Conservation (phyloP, 2,797 vertebrate species). For the Cygnus olor region DNA sequence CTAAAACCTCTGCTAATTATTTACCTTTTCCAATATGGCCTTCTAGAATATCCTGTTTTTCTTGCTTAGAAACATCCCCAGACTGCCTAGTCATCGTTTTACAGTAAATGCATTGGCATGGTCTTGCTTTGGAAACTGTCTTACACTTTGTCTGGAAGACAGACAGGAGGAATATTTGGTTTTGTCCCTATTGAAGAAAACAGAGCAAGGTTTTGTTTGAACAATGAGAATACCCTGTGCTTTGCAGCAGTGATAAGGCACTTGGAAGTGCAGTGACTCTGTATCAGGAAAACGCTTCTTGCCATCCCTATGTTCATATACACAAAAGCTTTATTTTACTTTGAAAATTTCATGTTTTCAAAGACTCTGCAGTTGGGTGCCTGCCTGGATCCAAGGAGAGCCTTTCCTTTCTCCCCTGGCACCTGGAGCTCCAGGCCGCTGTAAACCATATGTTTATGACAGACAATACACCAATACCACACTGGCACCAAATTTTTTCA, state of each 20-base stretch:
- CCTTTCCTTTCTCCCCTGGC: background rate
- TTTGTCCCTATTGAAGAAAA: background rate
- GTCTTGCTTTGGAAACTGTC: background rate
- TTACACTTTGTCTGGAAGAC: background rate
- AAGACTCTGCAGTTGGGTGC: fast-evolving
- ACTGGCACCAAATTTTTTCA: fast-evolving
- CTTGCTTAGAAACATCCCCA: background rate
- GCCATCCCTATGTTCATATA: background rate
- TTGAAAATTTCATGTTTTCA: background rate
- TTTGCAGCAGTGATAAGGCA: background rate
- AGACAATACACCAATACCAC: background rate
- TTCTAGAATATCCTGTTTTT: background rate
- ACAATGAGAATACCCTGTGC: background rate
- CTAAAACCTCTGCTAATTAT: background rate
- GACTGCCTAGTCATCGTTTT: background rate
- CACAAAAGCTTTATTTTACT: background rate
- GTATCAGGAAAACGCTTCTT: background rate
- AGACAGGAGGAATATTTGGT: background rate
- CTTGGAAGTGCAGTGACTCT: fast-evolving
- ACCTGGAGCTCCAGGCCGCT: background rate
- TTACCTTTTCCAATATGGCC: background rate
- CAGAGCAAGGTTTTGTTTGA: fast-evolving
- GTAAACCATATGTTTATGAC: background rate
- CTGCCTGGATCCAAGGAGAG: background rate
- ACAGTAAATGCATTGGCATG: fast-evolving